phyloP scores from a whole-genome alignment of 2,797 vertebrate species.

The Gymnopithys bicolor region DNA sequence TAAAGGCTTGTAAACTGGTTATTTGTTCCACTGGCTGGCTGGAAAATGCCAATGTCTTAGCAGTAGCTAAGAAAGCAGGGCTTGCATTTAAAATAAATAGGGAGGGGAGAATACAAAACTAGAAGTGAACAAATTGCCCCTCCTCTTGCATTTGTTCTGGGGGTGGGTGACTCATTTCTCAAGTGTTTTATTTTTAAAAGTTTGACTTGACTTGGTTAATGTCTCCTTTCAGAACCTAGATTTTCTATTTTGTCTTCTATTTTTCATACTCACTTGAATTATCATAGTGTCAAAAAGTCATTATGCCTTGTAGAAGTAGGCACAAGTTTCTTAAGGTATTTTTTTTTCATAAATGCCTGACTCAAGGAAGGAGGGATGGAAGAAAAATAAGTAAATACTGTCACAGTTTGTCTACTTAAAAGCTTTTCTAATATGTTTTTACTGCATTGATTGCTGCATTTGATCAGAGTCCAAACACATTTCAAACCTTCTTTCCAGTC shows the following conservation, averaged over 20 bases:
- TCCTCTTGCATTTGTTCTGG: background rate
- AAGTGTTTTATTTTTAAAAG: background rate
- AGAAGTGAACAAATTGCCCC: rapidly evolving
- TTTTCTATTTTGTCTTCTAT: background rate
- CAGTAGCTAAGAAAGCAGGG: background rate
- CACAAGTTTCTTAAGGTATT: background rate
- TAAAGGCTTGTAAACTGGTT: background rate
- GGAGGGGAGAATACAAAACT: background rate
- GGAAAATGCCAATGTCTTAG: background rate
- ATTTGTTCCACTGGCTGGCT: background rate
- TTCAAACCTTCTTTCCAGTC: background rate
- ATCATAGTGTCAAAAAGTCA: background rate
- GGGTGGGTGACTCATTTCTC: background rate
- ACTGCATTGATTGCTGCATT: background rate
- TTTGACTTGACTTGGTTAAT: background rate
- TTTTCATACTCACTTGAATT: background rate
- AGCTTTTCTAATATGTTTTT: background rate
- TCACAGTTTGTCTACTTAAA: background rate
- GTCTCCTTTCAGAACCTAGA: background rate
- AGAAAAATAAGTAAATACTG: background rate
- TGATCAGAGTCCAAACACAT: background rate
- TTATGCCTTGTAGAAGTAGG: background rate
- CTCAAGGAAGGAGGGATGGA: background rate
- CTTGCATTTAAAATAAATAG: background rate
- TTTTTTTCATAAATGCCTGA: background rate